Evolutionary conservation across 2,113 vertebrate species (phyloP).

Genomic region (Hippoglossus stenolepis): DNA sequence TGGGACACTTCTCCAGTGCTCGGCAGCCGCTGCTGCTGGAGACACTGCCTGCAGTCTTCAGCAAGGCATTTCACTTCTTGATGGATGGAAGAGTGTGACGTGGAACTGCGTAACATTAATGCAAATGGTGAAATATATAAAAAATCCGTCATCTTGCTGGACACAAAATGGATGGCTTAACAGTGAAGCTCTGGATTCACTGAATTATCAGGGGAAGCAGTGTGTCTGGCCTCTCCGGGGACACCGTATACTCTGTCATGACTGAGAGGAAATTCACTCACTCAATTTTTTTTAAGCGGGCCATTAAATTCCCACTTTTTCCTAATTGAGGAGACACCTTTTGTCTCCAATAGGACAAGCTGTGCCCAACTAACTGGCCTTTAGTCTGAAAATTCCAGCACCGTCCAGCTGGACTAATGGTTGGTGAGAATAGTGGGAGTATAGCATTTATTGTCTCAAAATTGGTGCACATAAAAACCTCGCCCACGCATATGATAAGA

Average conservation of each 20-base stretch:
- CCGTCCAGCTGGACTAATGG: no score
- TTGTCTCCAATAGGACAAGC: no score
- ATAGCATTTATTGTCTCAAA: no score
- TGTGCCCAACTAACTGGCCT: no score
- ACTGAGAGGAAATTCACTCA: not conserved
- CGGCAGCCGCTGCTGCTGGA: not conserved
- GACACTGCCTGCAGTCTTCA: not conserved
- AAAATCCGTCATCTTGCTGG: slow-evolving; percentile 24
- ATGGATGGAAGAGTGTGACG: slow-evolving; percentile 27
- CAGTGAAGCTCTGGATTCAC: not conserved
- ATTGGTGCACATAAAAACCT: no score
- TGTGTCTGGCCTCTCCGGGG: not conserved
- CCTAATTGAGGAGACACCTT: no score
- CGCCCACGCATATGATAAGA: no score
- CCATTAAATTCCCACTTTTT: no score
- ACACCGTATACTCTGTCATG: not conserved
- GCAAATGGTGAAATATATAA: slow-evolving; percentile 27
- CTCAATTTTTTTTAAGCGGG: no score
- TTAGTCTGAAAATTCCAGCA: no score
- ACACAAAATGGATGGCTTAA: slow-evolving; percentile 2
- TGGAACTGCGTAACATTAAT: slow-evolving; percentile 2
- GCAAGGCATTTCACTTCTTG: slow-evolving; percentile 19
- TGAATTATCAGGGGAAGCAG: slow-evolving; percentile 16
- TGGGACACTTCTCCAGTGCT: not conserved
- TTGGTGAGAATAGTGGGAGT: no score